Base-by-base conservation (phyloP, 2,888 invertebrate genomes). In the Cantharis rufa region DNA sequence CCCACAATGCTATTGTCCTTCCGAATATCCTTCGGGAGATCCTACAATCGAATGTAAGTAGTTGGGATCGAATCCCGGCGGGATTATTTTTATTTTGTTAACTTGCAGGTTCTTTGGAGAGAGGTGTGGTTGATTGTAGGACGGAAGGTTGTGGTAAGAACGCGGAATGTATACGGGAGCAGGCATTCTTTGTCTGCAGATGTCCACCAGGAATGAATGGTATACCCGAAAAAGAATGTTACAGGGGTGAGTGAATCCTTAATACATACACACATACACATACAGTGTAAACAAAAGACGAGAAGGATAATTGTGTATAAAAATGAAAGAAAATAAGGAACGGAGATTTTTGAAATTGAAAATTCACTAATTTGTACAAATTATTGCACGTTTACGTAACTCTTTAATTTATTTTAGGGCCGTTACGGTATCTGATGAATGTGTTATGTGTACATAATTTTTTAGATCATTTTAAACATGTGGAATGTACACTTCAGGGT, bases 151-250 rank as follows among this genome's bases (percentile, higher is more conserved):
- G 97, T 89, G 94, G 94, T 81, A 91, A 92, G 84, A 95, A 95
- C 80, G 95, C 95, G n/a, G 94, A 95, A 87, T 97, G 96, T 89
- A 92, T 96, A 81, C 92, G 95, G 82, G 94, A 95, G 88, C 94
- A 95, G 80, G 94, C 94, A 79, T 93, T 93, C 85, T 97, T 95
- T 90, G 93, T 94, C 61, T 96, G 95, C 89, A 91, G 93, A 85
- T 95, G 95, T 88, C 92, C 93, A 81, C 92, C 93, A 73, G 94
- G 94, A 81, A 93, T 92, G 72, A 92, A 92, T 86, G 94, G 94
- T 82, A 91, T 92, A 82, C 93, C 94, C 61, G 92, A 94, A 84
- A 89, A 92, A 83, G 93, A 93, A 86, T 95, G 94, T 89, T 91
- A 91, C 81, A 89, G 90, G 90, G 92, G 92, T 92, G 90, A 88